Evolutionary conservation across 2,888 invertebrate species (phyloP).

Genomic region (Thera britannica): DNA sequence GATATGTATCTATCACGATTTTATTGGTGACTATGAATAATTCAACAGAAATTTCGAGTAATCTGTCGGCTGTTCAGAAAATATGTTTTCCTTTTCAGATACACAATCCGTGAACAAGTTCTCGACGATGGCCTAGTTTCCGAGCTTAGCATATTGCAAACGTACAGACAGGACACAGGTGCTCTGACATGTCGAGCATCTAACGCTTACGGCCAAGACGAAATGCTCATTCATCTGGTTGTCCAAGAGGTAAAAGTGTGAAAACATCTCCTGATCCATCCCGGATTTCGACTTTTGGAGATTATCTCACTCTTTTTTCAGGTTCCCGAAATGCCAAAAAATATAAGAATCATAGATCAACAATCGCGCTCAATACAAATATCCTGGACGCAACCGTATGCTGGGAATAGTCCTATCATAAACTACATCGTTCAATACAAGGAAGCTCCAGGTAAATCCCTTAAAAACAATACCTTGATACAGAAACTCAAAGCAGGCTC

Average conservation of each 20-base stretch:
- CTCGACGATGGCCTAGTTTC: slow-evolving; percentile 93
- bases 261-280: slow-evolving; percentile 8
- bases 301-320: slow-evolving; percentile 66
- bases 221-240: slow-evolving; percentile 95
- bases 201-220: slow-evolving; percentile 95
- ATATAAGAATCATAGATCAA: slow-evolving; percentile 93
- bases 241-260: slow-evolving; percentile 89
- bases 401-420: slow-evolving; percentile 94
- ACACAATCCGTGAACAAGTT: slow-evolving; percentile 90
- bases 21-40: slow-evolving; percentile 23
- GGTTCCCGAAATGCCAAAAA: slow-evolving; percentile 95
- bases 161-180: slow-evolving; percentile 95
- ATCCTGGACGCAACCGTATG: slow-evolving; percentile 95
- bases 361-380: slow-evolving; percentile 93
- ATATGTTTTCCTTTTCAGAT: slow-evolving; percentile 70
- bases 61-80: slow-evolving; percentile 10
- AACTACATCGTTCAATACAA: slow-evolving; percentile 96
- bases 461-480: slow-evolving; percentile 1
- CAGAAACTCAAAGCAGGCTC: slow-evolving; percentile 15
- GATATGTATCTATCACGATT: slow-evolving; percentile 3
- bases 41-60: slow-evolving; percentile 22
- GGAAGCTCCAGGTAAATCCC: slow-evolving; percentile 88
- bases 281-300: not conserved
- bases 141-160: slow-evolving; percentile 92
- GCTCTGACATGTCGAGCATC: slow-evolving; percentile 94